These are phyloP conservation scores for Pyrochroa serraticornis DNA, from an alignment of 2,888 invertebrate species.

Conservation along the genomic window DNA sequence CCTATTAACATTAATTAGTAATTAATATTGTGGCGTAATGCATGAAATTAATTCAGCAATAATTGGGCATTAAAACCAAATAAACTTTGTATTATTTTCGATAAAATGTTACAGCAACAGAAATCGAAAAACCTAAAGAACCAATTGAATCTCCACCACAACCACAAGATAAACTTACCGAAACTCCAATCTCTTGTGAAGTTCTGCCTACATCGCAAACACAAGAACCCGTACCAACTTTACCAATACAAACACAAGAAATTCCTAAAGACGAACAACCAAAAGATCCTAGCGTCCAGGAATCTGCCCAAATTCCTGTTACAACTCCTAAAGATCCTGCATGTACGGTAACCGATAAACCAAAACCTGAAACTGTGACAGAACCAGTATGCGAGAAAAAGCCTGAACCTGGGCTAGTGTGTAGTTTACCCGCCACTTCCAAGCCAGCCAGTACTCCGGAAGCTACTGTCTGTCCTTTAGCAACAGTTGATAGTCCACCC, in stretches of 20 bases:
- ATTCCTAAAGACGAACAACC: too few species aligned
- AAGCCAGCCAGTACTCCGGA: neutral
- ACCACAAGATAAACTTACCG: constrained; percentile 5
- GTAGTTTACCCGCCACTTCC: neutral
- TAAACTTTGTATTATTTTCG: neutral
- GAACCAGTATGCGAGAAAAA: neutral
- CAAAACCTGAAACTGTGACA: neutral
- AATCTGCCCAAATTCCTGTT: too few species aligned
- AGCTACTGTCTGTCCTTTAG: too few species aligned
- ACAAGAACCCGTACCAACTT: constrained; percentile 1
- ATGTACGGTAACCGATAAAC: neutral
- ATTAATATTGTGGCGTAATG: neutral
- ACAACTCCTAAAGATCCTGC: too few species aligned
- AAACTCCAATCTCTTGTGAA: constrained; percentile 3
- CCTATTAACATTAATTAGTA: neutral
- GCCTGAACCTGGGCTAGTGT: neutral
- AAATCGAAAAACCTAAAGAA: constrained; percentile 33
- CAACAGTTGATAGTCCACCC: too few species aligned
- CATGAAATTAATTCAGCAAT: constrained; percentile 1
- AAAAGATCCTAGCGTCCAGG: too few species aligned
- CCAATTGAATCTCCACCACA: constrained; percentile 12
- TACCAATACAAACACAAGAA: neutral
- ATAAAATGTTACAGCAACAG: constrained; percentile 22
- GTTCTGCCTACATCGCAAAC: constrained; percentile 9
- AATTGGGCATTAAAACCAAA: neutral